Base-by-base conservation (phyloP, 2,888 invertebrate genomes). In the Aporophyla nigra region DNA sequence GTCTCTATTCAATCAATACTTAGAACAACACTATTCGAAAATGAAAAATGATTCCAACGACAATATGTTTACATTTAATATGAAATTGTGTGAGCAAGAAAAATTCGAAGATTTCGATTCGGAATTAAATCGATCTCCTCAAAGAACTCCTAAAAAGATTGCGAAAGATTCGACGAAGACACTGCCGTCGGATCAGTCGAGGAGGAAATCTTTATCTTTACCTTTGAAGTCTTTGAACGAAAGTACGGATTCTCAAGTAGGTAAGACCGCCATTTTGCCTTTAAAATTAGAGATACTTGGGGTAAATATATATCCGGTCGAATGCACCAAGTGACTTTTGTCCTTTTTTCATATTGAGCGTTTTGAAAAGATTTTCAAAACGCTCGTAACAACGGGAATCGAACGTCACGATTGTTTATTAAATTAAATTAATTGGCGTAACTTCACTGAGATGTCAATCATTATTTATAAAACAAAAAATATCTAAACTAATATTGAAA, bases 211-310 rank as follows among this genome's bases (percentile, higher is more conserved):
- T 0, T 95, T 98, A 84, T 98, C 98, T 72, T 94, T 98, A 69
- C 98, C 98, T 0, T 91, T 98, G 12, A 98, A 98, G 90, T 97
- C 98, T 0, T 91, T 98, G 82, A 92, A 94, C n/a, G 94, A 97
- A 82, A 94, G 93, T 85, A 89, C 94, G 0, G 96, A 96, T 80
- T 90, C 93, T 1, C 95, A 95, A 74, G 91, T 92, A 33, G 91
- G 77, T 77, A 77, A 77, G 80, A 49, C 0, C 2, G 4, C 9
- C 2, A 40, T 54, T 2, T 5, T 16, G 19, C 1, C 5, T 5
- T 27, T 74, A 16, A 21, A 53, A 4, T 46, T 21, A 10, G 21
- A 33, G 2, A 61, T 21, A 61, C 33, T 21, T 10, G 43, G 43
- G 43, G 43, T 43, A n/a, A n/a, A n/a, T n/a, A n/a, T n/a, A n/a